A percentile compares a stretch with the other conserved stretches of the same genome.
Evolutionary conservation across 2,888 invertebrate genomes (phyloP).

Genomic region (Drosophila buzzatii): DNA sequence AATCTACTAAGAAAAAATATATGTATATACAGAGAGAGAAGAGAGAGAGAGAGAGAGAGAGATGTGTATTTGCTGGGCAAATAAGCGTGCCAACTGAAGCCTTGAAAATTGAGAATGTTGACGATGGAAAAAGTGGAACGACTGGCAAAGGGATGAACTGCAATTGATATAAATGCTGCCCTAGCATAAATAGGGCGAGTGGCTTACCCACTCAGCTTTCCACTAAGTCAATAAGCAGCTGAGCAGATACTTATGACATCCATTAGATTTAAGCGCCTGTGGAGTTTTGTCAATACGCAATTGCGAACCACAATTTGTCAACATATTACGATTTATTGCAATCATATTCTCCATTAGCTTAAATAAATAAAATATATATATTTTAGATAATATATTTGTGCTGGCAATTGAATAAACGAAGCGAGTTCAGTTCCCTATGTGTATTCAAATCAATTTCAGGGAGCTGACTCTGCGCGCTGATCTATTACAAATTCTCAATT

Average conservation of each 20-base stretch:
- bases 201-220: not conserved
- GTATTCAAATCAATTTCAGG: constrained; percentile 4
- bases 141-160: not conserved
- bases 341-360: constrained; percentile 14
- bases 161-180: not conserved
- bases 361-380: constrained; percentile 4
- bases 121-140: not conserved
- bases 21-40: not conserved
- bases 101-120: not conserved
- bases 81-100: constrained; percentile 2
- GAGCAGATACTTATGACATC: not conserved
- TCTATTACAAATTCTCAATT: constrained; percentile 12
- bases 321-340: constrained; percentile 1
- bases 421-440: not conserved
- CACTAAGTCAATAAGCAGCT: constrained; percentile 4
- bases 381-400: constrained; percentile 1
- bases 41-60: not conserved
- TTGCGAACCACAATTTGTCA: constrained; percentile 12
- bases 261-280: constrained; percentile 7
- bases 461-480: not conserved
- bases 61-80: not conserved
- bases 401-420: not conserved
- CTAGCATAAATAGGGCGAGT: not conserved
- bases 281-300: constrained; percentile 2
- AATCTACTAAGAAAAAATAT: constrained; percentile 6